Evolutionary conservation across 2,888 invertebrate genomes (phyloP).

Genomic region (Phyllotreta cruciferae): DNA sequence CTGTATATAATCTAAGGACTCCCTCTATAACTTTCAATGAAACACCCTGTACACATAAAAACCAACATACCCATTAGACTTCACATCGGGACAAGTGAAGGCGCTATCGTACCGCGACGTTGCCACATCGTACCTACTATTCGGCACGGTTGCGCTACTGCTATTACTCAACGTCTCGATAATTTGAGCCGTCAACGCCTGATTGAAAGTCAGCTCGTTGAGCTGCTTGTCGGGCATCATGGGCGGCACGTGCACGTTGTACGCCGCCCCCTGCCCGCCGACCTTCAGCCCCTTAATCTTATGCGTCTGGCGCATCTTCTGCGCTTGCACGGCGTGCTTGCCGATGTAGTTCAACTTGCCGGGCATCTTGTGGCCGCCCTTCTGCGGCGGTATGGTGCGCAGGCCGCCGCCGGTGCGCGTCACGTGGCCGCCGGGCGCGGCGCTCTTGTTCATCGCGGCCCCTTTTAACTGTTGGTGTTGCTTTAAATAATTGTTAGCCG

Average conservation of each 20-base stretch:
- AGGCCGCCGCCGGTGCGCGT: slow-evolving; percentile 55
- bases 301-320: slow-evolving; percentile 50
- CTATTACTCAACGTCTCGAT: slow-evolving; percentile 66
- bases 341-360: slow-evolving; percentile 60
- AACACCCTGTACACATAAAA: too few relatives aligned
- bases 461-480: slow-evolving; percentile 41
- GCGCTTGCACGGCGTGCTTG: slow-evolving; percentile 60
- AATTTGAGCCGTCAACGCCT: slow-evolving; percentile 69
- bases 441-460: too few relatives aligned
- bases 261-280: slow-evolving; percentile 24
- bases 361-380: slow-evolving; percentile 50
- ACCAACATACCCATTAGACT: slow-evolving; percentile 31
- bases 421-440: slow-evolving; percentile 44
- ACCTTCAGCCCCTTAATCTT: slow-evolving; percentile 36
- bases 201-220: slow-evolving; percentile 66
- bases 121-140: slow-evolving; percentile 62
- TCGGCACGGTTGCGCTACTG: slow-evolving; percentile 53
- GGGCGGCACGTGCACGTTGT: slow-evolving; percentile 36
- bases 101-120: slow-evolving; percentile 57
- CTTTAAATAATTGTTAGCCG: slow-evolving; percentile 49
- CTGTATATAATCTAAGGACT: too few relatives aligned
- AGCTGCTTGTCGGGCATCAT: slow-evolving; percentile 42
- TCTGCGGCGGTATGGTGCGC: slow-evolving; percentile 58
- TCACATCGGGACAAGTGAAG: slow-evolving; percentile 45
- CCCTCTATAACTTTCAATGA: too few relatives aligned